Conservation (phyloP, 2,888 invertebrate species). For the Encarsia formosa region DNA sequence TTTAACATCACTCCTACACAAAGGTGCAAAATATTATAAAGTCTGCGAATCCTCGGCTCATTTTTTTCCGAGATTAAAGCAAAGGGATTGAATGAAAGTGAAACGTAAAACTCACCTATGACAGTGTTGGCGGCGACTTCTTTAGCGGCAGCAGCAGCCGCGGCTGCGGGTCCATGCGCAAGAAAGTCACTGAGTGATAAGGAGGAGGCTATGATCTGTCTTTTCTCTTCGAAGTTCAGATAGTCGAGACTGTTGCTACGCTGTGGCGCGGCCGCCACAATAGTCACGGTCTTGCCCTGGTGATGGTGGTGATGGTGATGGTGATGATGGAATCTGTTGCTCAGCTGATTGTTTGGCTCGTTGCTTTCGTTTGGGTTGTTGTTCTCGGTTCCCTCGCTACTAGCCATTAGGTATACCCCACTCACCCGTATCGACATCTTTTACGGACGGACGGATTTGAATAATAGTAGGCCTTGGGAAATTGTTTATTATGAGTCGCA, state of each 20-base stretch:
- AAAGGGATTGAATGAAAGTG: conserved; percentile 6
- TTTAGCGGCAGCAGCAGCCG: conserved; percentile 52
- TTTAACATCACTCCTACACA: no score
- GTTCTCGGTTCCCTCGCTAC: conserved; percentile 34
- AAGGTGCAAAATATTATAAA: no score
- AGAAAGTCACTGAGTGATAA: conserved; percentile 81
- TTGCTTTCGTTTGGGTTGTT: conserved; percentile 26
- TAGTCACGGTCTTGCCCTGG: conserved; percentile 59
- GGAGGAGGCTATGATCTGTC: conserved; percentile 84
- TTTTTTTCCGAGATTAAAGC: neutral
- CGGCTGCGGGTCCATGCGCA: conserved; percentile 64
- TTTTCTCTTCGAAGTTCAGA: conserved; percentile 86
- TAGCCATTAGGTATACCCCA: conserved; percentile 46
- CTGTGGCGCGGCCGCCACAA: conserved; percentile 59
- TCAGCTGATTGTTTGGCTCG: conserved; percentile 12
- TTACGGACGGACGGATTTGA: neutral
- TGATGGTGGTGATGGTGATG: conserved; percentile 42
- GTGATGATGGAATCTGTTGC: conserved; percentile 35
- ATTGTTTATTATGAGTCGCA: no score
- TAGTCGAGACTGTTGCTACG: conserved; percentile 83
- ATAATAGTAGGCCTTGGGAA: no score
- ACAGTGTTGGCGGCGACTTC: conserved; percentile 53
- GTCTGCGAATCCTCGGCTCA: neutral
- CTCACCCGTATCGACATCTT: conserved; percentile 45
- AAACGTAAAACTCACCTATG: conserved; percentile 43